Base-by-base conservation (phyloP, 2,888 invertebrate genomes). In the Parasteatoda lunata region DNA sequence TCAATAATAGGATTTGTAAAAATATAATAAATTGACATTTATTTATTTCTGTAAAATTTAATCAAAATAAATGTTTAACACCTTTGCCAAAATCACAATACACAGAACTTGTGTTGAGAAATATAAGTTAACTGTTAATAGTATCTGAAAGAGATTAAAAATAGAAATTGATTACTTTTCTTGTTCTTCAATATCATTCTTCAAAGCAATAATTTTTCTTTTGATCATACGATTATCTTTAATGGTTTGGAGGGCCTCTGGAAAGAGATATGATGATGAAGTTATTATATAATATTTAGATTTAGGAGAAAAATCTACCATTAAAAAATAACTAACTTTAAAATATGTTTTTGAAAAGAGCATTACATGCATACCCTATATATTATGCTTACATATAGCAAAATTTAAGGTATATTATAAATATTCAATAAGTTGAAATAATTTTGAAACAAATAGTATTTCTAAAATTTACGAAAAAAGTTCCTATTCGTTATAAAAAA, bases 181-280 rank as follows among this genome's bases (percentile, higher is more conserved):
- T 77, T 85, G 85, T 59, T 80, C 64, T 77, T 80, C 80, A 64
- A 85, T 66, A 72, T 86, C 85, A 77, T 77, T 76, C 65, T 86
- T 86, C 52, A 86, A 65, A 54, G 80, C 85, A 64, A 80, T 81
- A 15, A 86, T 86, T 54, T 86, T 86, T 77, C 85, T 80, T 80
- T 86, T 86, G 64, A 86, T 77, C n/a, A 30, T 72, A 71, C 85
- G 64, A 69, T 86, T 86, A 77, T 86, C 85, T 86, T 80, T 80
- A 51, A 86, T 66, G 13, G 80, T 80, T 66, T 77, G 75, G 30
- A 86, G 52, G 51, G 85, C 72, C 49, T 77, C 85, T 86, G 30
- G 66, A 77, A 71, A 11, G 11, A 70, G 66, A 76, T 30, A 30
- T 30, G 30, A 30, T 30, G 30, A 30, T 30, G 30, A 30, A 30